Conservation (phyloP, 35 echinoderm and acorn worm genomes). For the Lytechinus pictus region DNA sequence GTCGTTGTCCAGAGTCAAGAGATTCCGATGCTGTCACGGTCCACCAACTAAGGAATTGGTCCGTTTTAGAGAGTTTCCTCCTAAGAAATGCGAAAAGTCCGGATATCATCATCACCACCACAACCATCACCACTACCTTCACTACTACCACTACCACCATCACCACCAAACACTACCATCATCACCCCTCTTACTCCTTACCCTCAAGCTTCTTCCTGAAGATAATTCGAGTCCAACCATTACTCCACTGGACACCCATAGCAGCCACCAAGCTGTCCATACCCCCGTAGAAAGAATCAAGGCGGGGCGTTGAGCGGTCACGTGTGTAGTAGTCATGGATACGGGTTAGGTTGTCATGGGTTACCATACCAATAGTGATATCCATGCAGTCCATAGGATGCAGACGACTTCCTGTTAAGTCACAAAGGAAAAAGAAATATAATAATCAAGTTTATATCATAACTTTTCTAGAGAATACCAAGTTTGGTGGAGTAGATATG, state of each 20-base stretch:
- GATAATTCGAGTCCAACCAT: conserved; percentile 65
- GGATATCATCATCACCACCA: too few relatives aligned
- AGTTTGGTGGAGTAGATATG: too few relatives aligned
- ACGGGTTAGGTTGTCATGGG: conserved; percentile 37
- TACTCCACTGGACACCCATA: conserved; percentile 54
- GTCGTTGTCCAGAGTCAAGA: too few relatives aligned
- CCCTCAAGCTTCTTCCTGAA: conserved; percentile 84
- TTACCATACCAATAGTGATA: conserved; percentile 76
- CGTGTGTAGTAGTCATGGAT: conserved; percentile 88
- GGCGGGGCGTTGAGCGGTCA: conserved; percentile 82
- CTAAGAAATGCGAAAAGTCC: too few relatives aligned
- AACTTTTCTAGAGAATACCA: too few relatives aligned
- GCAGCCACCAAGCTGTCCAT: conserved; percentile 67
- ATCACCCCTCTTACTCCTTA: conserved; percentile 27
- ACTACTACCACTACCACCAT: background rate
- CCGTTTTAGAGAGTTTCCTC: too few relatives aligned
- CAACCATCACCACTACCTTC: background rate
- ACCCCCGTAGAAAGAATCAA: conserved; percentile 73
- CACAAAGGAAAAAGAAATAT: background rate
- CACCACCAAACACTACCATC: background rate
- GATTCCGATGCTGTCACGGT: too few relatives aligned
- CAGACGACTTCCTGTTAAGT: background rate
- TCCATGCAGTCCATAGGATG: conserved; percentile 94
- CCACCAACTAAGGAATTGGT: too few relatives aligned
- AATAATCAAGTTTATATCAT: too few relatives aligned